These are phyloP conservation scores for Tragopan temminckii DNA, from an alignment of 2,797 vertebrate genomes.

Conservation along the genomic window DNA sequence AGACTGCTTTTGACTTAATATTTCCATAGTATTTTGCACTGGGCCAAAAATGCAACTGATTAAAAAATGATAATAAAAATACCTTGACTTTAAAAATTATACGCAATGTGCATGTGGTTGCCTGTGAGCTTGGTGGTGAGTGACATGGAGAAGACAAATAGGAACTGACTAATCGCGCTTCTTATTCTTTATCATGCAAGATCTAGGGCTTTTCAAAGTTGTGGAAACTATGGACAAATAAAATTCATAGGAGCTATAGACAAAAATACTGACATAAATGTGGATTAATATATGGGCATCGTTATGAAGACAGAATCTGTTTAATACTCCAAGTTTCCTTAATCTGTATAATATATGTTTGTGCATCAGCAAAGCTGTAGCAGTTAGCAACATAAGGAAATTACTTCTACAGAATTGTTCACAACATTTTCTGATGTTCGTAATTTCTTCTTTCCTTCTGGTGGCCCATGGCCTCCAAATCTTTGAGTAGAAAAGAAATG, in stretches of 20 bases:
- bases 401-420: neutral
- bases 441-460: neutral
- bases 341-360: neutral
- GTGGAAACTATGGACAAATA: neutral
- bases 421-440: neutral
- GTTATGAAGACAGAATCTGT: neutral
- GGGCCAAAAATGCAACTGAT: neutral
- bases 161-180: neutral
- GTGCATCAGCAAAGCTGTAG: neutral
- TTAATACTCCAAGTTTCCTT: neutral
- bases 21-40: neutral
- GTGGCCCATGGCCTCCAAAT: neutral
- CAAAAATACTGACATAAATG: neutral
- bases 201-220: neutral
- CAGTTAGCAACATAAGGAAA: neutral
- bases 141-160: neutral
- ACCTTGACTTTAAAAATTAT: rapidly evolving
- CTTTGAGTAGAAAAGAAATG: neutral
- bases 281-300: neutral
- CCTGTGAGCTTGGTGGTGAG: neutral
- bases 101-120: rapidly evolving
- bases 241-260: neutral
- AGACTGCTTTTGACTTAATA: neutral
- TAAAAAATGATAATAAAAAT: neutral
- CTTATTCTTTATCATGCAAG: neutral